Base-by-base conservation (phyloP, 2,113 vertebrate genomes). In the Brachionichthys hirsutus region DNA sequence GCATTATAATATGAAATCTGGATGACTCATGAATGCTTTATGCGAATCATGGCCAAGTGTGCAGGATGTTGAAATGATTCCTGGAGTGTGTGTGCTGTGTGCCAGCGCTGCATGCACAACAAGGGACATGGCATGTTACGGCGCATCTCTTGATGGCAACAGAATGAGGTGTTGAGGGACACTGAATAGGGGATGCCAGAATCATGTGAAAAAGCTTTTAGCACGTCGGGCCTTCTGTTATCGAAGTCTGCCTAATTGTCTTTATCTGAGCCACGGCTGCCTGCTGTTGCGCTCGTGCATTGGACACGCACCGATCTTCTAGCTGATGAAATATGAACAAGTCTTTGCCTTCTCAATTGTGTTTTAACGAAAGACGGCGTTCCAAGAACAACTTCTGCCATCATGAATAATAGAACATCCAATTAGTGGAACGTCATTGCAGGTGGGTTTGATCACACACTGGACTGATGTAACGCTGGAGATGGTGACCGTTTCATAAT, bases 1-100 rank as follows among this genome's bases (percentile, higher is more conserved):
- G 71, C 75, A 70, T 87, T 90, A 87, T 91, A 90, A 89, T 90
- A 89, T 80, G 70, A 89, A 88, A 89, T 89, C 86, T 80, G 88
- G 87, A 91, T 91, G 86, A 90, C 83, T 90, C 85, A 91, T 89
- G 78, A 92, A 92, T 91, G 74, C 80, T 89, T 91, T 89, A 91
- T 92, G 84, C 64, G 73, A 83, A 83, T 81, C 83, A 75, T 63
- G 76, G 80, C 61, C 30, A 50, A 67, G 81, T 50, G 40, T 48
- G 69, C 62, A 30, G 78, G 67, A 73, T 77, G 83, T 82, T 78
- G 76, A 74, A 83, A 87, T 73, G 78, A 76, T 85, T 82, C 83
- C 62, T 54, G 46, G 42, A 35, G 68, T 40, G 49, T 77, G 57
- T 45, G 52, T 13, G 40, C 62, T 24, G 56, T 66, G 50, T 63